Evolutionary conservation across 2,888 invertebrate species (phyloP).

Genomic region (Macrophya alboannulata): DNA sequence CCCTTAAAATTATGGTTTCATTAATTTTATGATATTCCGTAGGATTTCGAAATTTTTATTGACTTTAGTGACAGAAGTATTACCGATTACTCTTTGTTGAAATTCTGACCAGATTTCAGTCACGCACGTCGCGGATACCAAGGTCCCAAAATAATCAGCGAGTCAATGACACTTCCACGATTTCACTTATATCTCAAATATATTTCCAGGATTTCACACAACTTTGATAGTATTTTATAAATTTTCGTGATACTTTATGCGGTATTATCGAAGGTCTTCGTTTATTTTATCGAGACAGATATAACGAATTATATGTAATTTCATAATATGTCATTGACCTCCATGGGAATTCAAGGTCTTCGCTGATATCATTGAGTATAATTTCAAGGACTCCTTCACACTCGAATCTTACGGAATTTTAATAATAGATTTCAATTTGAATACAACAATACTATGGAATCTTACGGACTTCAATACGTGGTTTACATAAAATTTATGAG

Average conservation of each 20-base stretch:
- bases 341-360: not conserved
- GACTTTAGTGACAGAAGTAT: too few relatives aligned
- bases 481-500: not conserved
- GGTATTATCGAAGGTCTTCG: not conserved
- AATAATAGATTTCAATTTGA: not conserved
- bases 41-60: too few relatives aligned
- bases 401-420: not conserved
- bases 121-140: too few relatives aligned
- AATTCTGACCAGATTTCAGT: too few relatives aligned
- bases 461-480: not conserved
- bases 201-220: not conserved
- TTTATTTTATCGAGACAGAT: not conserved
- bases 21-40: too few relatives aligned
- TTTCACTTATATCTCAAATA: too few relatives aligned
- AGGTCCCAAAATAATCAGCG: too few relatives aligned
- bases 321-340: not conserved
- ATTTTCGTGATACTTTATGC: not conserved
- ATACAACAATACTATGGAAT: not conserved
- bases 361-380: not conserved
- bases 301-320: not conserved
- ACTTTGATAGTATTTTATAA: not conserved
- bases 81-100: too few relatives aligned
- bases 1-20: too few relatives aligned
- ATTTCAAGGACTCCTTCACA: not conserved
- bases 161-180: too few relatives aligned